Evolutionary conservation across 1,140 invertebrate genomes (phyloP).

Genomic region (Anoplophora glabripennis): DNA sequence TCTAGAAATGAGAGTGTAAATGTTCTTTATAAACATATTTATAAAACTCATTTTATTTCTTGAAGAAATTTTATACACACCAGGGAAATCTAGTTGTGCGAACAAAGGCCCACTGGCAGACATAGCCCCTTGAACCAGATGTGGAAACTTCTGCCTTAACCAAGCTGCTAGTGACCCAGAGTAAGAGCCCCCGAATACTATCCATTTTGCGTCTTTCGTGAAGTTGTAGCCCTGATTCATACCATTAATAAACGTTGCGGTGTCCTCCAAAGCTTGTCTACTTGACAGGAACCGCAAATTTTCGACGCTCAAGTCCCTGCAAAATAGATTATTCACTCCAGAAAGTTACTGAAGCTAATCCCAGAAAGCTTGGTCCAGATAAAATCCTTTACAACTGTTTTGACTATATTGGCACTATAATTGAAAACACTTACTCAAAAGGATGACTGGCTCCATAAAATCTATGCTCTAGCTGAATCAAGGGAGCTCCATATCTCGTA

Average conservation of each 20-base stretch:
- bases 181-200: constrained; percentile 91
- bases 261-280: constrained; percentile 84
- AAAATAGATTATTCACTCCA: constrained; percentile 42
- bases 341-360: too few relatives aligned
- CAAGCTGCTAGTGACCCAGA: constrained; percentile 87
- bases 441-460: constrained; percentile 93
- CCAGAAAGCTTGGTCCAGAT: too few relatives aligned
- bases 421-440: constrained; percentile 64
- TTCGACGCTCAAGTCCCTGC: constrained; percentile 70
- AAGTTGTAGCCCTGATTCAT: constrained; percentile 68
- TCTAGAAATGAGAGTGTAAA: too few relatives aligned
- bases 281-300: constrained; percentile 81
- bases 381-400: too few relatives aligned
- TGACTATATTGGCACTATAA: too few relatives aligned
- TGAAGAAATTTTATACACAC: too few relatives aligned
- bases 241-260: constrained; percentile 74
- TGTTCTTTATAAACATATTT: too few relatives aligned
- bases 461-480: constrained; percentile 86
- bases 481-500: constrained; percentile 73
- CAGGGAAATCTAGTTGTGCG: too few relatives aligned
- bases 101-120: constrained; percentile 61
- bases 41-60: too few relatives aligned
- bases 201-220: constrained; percentile 69
- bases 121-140: constrained; percentile 80
- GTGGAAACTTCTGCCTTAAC: constrained; percentile 85